Base-by-base conservation (phyloP, 2,888 invertebrate species). In the Diadegma fenestrale region DNA sequence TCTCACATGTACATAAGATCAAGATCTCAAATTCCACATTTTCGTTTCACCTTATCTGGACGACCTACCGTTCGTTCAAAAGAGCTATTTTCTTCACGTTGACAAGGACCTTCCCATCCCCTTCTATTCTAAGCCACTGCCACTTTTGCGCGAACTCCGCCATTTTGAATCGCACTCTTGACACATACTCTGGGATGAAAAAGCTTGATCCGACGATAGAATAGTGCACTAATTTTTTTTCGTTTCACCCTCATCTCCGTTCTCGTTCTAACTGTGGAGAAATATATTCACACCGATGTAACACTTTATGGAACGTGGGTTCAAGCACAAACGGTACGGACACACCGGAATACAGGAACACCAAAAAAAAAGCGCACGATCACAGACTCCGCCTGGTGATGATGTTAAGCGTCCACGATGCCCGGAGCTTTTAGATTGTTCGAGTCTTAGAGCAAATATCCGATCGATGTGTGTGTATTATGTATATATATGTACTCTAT, bases 401-500 rank as follows among this genome's bases (percentile, higher is more conserved):
- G 69, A 22, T 30, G 54, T 58, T 66, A 45, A 33, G 41, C 14
- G 30, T 71, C 68, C 43, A 80, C 43, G 69, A 71, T 30, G 58
- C 51, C 48, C 48, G 45, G 41, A 84, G 58, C 64, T 58, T 58
- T 30, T 30, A 68, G 68, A 73, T 84, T 69, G 58, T 54, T 76
- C 64, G 58, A 77, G 72, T 17, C 43, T 30, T 19, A 43, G 43
- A 61, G 72, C 41, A 64, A 54, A 72, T 63, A 54, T 30, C 66
- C 73, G 54, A 66, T 73, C 73, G 66, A 41, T 78, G 71, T 75
- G 77, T 79, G 69, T 81, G 73, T 72, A 26, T 61, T 17, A 82
- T 80, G 77, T 80, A 58, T 71, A 72, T 86, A 84, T 90, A 89
- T 87, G 88, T 89, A 88, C 87, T 82, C 85, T 86, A 80, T 85